phyloP scores from a whole-genome alignment of 2,797 vertebrate genomes.

The Clarias laeviceps region DNA sequence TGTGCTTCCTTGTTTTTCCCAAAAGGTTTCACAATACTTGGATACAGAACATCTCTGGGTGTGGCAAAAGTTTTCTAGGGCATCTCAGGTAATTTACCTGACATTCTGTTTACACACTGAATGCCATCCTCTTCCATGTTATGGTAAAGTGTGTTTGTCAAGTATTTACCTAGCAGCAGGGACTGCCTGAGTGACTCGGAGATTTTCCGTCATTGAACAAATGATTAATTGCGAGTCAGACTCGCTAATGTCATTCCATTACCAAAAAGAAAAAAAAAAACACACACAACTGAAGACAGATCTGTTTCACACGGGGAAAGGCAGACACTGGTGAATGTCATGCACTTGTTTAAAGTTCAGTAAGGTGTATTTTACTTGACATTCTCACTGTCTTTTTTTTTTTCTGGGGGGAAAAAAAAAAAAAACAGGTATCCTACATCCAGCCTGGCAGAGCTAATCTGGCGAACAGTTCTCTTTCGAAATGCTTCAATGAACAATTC shows the following conservation, averaged over 20 bases:
- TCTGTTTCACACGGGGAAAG: neutral
- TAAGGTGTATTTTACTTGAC: neutral
- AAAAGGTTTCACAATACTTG: neutral
- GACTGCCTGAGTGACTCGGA: slow-evolving; percentile 57
- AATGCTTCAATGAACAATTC: neutral
- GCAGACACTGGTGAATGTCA: neutral
- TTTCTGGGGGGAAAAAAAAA: neutral
- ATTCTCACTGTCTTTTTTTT: neutral
- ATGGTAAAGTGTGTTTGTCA: slow-evolving; percentile 56
- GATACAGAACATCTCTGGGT: slow-evolving; percentile 16
- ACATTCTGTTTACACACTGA: slow-evolving; percentile 48
- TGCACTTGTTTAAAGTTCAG: neutral
- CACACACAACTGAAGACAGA: neutral
- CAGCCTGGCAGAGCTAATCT: neutral
- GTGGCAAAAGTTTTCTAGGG: slow-evolving; percentile 12
- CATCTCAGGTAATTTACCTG: slow-evolving; percentile 41
- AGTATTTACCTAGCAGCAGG: slow-evolving; percentile 61
- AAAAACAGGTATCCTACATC: neutral
- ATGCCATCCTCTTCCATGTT: slow-evolving; percentile 55
- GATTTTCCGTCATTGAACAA: slow-evolving; percentile 23
- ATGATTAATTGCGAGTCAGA: neutral
- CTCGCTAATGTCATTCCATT: neutral
- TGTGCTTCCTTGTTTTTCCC: slow-evolving; percentile 20
- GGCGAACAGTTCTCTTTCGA: neutral
- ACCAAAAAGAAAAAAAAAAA: slow-evolving; percentile 1